Evolutionary conservation across 2,888 invertebrate genomes (phyloP).

Genomic region (Cheilosia pagana): DNA sequence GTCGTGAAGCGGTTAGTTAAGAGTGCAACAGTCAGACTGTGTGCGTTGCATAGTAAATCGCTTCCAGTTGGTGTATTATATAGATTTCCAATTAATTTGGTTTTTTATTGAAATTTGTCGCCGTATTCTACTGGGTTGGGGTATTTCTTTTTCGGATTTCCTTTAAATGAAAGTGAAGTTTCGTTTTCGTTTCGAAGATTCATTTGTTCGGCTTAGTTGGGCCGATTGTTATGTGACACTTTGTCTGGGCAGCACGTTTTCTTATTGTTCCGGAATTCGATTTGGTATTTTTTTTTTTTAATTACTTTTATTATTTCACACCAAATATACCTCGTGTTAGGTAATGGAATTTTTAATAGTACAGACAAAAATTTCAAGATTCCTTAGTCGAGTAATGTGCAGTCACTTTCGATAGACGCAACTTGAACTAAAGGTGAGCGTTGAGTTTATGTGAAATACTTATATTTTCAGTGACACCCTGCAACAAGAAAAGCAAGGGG

Average conservation of each 20-base stretch:
- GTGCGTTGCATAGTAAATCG: constrained; percentile 57
- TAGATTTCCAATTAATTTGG: constrained; percentile 55
- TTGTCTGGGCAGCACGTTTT: background rate
- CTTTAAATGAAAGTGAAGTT: constrained; percentile 44
- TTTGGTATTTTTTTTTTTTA: background rate
- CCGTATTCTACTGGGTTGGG: constrained; percentile 9
- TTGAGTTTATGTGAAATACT: no score
- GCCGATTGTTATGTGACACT: constrained; percentile 19
- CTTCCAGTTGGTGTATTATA: constrained; percentile 4
- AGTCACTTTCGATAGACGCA: no score
- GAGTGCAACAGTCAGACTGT: constrained; percentile 5
- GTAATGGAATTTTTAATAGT: background rate
- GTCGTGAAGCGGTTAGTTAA: constrained; percentile 2
- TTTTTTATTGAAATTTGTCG: constrained; percentile 49
- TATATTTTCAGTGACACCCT: no score
- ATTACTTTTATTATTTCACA: background rate
- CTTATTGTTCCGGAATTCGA: constrained; percentile 34
- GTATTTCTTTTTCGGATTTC: constrained; percentile 6
- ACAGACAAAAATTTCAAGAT: no score
- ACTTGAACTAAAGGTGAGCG: no score
- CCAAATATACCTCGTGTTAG: background rate
- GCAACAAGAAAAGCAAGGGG: no score
- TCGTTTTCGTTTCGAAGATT: constrained; percentile 26
- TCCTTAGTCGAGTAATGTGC: no score
- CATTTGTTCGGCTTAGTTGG: constrained; percentile 8